Evolutionary conservation across 2,113 vertebrate genomes (phyloP).

Genomic region (Gambusia holbrooki): DNA sequence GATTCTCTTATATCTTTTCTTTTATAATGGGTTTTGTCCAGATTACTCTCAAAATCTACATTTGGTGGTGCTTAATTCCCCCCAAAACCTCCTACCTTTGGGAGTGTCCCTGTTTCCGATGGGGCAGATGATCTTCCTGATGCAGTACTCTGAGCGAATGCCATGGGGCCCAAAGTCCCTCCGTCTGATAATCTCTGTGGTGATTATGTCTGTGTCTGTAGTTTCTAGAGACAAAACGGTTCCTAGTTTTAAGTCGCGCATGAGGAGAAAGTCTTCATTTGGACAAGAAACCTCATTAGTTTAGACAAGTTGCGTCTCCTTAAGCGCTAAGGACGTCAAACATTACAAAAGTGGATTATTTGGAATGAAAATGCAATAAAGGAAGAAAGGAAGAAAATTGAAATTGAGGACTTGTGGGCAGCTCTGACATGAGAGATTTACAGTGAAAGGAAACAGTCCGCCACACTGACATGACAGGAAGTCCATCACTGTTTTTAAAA

Average conservation of each 20-base stretch:
- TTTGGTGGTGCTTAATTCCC: no score
- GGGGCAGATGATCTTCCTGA: conserved; percentile 98
- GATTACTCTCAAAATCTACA: not conserved
- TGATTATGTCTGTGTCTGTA: conserved; percentile 94
- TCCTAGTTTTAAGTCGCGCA: not conserved
- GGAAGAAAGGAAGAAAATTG: no score
- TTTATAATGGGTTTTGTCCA: not conserved
- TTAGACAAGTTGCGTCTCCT: not conserved
- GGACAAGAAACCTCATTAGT: not conserved
- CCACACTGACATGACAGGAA: no score
- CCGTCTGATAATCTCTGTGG: conserved; percentile 97
- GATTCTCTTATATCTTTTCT: not conserved
- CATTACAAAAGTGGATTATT: no score
- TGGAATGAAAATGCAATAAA: no score
- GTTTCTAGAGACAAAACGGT: conserved; percentile 84
- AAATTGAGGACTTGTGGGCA: no score
- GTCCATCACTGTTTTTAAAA: no score
- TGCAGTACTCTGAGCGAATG: conserved; percentile 97
- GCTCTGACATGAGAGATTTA: no score
- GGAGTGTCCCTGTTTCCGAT: conserved; percentile 93
- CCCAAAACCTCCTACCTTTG: conserved; percentile 84
- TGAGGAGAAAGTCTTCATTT: not conserved
- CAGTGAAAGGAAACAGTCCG: no score
- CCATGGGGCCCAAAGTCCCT: conserved; percentile 93
- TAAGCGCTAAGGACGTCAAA: no score